Percentiles rank a stretch among this genome's conserved stretches.
These are phyloP conservation scores for Yponomeuta sedellus DNA, from an alignment of 2,888 invertebrate genomes.

Conservation along the genomic window DNA sequence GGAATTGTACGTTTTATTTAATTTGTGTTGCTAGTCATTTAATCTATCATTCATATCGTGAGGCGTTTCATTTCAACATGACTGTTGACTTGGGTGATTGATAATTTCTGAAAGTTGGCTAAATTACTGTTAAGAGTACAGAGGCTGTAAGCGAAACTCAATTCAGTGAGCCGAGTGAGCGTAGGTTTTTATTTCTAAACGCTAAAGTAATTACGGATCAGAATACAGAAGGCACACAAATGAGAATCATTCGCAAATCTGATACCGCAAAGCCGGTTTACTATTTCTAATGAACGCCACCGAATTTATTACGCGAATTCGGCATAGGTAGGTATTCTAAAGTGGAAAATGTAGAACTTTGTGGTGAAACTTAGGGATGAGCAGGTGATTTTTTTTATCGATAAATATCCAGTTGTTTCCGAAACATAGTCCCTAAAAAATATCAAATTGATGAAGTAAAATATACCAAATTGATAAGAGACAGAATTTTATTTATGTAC, in stretches of 20 bases:
- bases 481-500: no score
- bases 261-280: constrained; percentile 56
- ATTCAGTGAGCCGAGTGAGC: no score
- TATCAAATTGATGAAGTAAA: no score
- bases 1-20: constrained; percentile 8
- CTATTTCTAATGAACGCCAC: constrained; percentile 59
- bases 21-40: neutral
- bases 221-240: constrained; percentile 7
- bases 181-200: neutral
- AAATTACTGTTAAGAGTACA: no score
- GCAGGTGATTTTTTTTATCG: no score
- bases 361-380: constrained; percentile 25
- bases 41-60: neutral
- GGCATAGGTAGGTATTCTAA: constrained; percentile 17
- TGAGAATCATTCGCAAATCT: constrained; percentile 40
- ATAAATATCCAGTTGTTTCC: no score
- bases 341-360: constrained; percentile 37
- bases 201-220: constrained; percentile 12
- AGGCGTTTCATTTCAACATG: no score
- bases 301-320: constrained; percentile 20
- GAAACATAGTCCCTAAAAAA: no score
- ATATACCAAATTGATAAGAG: no score
- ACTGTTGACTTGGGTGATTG: no score
- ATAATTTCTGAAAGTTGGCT: no score
- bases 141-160: no score